Evolutionary conservation across 2,888 invertebrate genomes (phyloP).

Genomic region (Caenorhabditis doughertyi): DNA sequence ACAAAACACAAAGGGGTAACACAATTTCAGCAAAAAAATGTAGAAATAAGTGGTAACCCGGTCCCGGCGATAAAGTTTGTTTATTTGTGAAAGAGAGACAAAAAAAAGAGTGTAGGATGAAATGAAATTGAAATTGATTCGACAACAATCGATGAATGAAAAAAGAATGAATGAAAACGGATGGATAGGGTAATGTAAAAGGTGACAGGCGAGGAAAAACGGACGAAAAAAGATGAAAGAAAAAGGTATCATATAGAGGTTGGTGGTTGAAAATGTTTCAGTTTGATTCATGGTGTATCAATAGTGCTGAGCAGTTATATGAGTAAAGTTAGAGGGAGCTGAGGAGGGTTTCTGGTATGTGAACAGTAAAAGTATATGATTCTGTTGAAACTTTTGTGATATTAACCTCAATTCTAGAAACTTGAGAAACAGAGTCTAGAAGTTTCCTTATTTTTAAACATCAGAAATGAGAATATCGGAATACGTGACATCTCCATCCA

Average conservation of each 20-base stretch:
- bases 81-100: conserved; percentile 25
- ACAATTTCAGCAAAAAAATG: neutral
- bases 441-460: neutral
- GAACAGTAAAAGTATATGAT: neutral
- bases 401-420: too few species aligned
- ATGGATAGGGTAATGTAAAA: conserved; percentile 19
- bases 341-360: too few species aligned
- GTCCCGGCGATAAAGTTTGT: conserved; percentile 38
- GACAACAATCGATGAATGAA: conserved; percentile 14
- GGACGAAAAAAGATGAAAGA: neutral
- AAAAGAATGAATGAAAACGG: conserved; percentile 23
- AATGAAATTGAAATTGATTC: conserved; percentile 47
- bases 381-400: too few species aligned
- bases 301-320: too few species aligned
- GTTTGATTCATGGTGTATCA: neutral
- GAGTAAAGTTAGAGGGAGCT: too few species aligned
- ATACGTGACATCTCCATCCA: conserved; percentile 33
- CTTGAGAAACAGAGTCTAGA: neutral
- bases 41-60: conserved; percentile 20
- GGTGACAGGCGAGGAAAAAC: neutral
- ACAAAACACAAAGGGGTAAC: neutral
- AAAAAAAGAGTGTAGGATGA: conserved; percentile 12
- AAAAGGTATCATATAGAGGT: neutral
- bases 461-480: conserved; percentile 15
- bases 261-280: conserved; percentile 2